phyloP scores from a whole-genome alignment of 2,113 vertebrate species.

The Xenopus borealis region DNA sequence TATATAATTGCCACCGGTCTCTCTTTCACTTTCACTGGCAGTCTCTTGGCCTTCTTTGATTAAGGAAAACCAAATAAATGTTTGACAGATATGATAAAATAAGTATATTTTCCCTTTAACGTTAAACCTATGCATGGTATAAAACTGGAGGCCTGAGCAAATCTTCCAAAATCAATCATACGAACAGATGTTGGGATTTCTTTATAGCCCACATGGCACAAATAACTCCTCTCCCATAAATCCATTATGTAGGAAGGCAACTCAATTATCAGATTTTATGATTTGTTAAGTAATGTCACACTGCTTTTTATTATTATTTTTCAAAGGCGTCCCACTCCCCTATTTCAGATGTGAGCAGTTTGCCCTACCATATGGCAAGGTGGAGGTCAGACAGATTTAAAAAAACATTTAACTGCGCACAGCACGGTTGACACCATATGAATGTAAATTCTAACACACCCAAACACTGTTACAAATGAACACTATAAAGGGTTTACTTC shows the following conservation, averaged over 20 bases:
- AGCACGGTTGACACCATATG: slow-evolving; percentile 89
- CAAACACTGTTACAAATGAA: slow-evolving; percentile 80
- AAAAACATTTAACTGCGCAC: slow-evolving; percentile 74
- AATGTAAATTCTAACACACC: slow-evolving; percentile 87
- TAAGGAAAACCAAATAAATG: too few relatives aligned
- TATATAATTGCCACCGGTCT: too few relatives aligned
- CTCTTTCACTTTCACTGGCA: too few relatives aligned
- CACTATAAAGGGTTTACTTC: slow-evolving; percentile 60
- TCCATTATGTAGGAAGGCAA: slow-evolving; percentile 2
- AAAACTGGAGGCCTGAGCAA: background rate
- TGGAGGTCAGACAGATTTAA: slow-evolving; percentile 86
- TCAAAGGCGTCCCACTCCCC: slow-evolving; percentile 30
- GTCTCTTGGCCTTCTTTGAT: too few relatives aligned
- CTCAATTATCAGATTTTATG: slow-evolving; percentile 11
- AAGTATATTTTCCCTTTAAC: too few relatives aligned
- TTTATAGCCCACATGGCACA: slow-evolving; percentile 9
- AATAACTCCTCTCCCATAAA: slow-evolving; percentile 12
- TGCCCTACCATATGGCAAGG: slow-evolving; percentile 87
- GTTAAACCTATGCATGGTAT: background rate
- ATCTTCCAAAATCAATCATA: background rate
- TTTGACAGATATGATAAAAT: too few relatives aligned
- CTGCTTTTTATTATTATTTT: slow-evolving; percentile 28
- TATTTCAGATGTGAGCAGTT: slow-evolving; percentile 58
- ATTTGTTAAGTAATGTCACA: slow-evolving; percentile 23
- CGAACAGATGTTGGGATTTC: slow-evolving; percentile 32